phyloP scores from a whole-genome alignment of 2,797 vertebrate species.

The Diplodus puntazzo region DNA sequence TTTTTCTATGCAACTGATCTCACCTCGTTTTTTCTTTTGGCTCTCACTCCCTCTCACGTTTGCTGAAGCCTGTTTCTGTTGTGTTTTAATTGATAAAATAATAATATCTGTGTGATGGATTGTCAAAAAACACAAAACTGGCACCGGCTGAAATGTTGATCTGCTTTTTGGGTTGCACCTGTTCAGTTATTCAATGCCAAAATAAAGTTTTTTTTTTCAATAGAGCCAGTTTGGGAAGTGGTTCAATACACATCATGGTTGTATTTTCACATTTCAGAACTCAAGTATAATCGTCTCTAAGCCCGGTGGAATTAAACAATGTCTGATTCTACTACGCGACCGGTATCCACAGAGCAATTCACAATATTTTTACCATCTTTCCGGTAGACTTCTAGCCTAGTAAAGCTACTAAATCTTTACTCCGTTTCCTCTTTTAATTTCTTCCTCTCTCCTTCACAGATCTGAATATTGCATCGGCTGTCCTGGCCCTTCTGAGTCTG shows the following conservation, averaged over 20 bases:
- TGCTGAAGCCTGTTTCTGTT: conserved; percentile 3
- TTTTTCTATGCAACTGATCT: neutral
- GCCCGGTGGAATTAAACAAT: conserved; percentile 1
- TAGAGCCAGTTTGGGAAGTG: conserved; percentile 28
- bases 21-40: neutral
- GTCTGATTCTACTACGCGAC: neutral
- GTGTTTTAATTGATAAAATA: conserved; percentile 28
- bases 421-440: neutral
- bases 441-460: conserved; percentile 71
- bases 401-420: neutral
- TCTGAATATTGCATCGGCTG: conserved; percentile 87
- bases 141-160: conserved; percentile 12
- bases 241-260: conserved; percentile 18
- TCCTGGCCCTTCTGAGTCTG: conserved; percentile 89
- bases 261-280: conserved; percentile 14
- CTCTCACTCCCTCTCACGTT: neutral
- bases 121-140: conserved; percentile 24
- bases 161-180: conserved; percentile 45
- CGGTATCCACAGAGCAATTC: neutral
- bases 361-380: neutral
- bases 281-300: neutral
- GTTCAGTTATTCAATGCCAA: conserved; percentile 40
- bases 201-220: conserved; percentile 45
- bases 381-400: neutral
- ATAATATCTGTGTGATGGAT: conserved; percentile 9